A percentile compares a stretch with the other conserved stretches of the same genome.
phyloP scores from a whole-genome alignment of 2,113 vertebrate species.

The Sterna hirundo region DNA sequence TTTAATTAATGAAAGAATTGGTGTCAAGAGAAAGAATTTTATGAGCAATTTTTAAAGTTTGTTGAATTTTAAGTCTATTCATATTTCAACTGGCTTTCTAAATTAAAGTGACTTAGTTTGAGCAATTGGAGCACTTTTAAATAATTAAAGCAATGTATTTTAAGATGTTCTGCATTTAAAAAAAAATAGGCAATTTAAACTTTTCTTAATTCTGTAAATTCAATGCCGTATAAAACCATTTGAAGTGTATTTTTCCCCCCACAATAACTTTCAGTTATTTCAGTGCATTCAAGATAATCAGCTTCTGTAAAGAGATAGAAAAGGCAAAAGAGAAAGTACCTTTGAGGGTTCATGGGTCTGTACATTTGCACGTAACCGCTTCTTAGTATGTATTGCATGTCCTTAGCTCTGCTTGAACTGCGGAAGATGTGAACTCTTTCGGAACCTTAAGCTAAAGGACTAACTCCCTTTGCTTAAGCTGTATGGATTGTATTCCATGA shows the following conservation, averaged over 20 bases:
- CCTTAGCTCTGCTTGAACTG: not conserved
- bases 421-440: not conserved
- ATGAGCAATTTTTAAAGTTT: not conserved
- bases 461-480: not conserved
- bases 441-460: not conserved
- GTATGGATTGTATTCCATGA: not conserved
- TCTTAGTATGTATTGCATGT: not conserved
- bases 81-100: conserved; percentile 18
- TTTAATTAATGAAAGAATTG: conserved; percentile 28
- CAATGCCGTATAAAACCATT: conserved; percentile 2
- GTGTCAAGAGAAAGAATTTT: not conserved
- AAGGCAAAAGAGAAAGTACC: not conserved
- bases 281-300: conserved; percentile 5
- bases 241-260: not conserved
- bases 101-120: conserved; percentile 24
- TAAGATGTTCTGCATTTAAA: conserved; percentile 9
- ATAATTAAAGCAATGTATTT: conserved; percentile 58
- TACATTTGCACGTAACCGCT: not conserved
- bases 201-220: conserved; percentile 37
- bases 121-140: not conserved
- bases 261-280: conserved; percentile 35
- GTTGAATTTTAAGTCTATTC: not conserved
- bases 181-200: not conserved
- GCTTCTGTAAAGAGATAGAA: not conserved
- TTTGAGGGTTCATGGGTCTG: not conserved